Conservation (phyloP, 1,140 invertebrate genomes). For the Drosophila ironensis region DNA sequence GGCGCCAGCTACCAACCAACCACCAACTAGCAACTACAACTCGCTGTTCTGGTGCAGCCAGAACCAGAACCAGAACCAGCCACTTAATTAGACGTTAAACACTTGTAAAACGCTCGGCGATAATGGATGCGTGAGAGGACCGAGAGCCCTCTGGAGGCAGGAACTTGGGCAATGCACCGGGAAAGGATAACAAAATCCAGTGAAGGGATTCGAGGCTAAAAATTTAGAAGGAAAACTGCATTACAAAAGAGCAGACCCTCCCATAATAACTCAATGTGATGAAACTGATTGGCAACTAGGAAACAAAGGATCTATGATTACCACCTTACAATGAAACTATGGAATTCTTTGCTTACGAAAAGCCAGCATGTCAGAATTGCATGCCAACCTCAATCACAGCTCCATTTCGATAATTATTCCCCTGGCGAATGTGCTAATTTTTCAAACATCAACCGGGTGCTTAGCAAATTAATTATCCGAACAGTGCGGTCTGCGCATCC, state of each 20-base stretch:
- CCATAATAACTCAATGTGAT: too few species aligned
- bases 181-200: conserved; percentile 12
- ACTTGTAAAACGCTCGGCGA: conserved; percentile 76
- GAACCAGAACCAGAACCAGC: conserved; percentile 31
- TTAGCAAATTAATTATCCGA: conserved; percentile 57
- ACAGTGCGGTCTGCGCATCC: conserved; percentile 23
- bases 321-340: too few species aligned
- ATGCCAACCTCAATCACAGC: background rate
- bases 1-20: conserved; percentile 19
- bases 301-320: too few species aligned
- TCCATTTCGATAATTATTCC: background rate
- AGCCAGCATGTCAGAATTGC: background rate
- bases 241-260: too few species aligned
- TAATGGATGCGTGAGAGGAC: conserved; percentile 61
- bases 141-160: conserved; percentile 11
- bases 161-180: conserved; percentile 18
- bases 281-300: too few species aligned
- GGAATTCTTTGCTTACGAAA: too few species aligned
- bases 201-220: too few species aligned
- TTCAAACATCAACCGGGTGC: conserved; percentile 45
- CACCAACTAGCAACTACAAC: conserved; percentile 14
- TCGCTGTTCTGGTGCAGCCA: background rate
- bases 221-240: too few species aligned
- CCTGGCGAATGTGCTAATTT: conserved; percentile 41
- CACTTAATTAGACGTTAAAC: conserved; percentile 79